Evolutionary conservation across 1,140 invertebrate genomes (phyloP), one percentile per base, ranked within the genome.

Genomic region (Drosophila simulans): DNA sequence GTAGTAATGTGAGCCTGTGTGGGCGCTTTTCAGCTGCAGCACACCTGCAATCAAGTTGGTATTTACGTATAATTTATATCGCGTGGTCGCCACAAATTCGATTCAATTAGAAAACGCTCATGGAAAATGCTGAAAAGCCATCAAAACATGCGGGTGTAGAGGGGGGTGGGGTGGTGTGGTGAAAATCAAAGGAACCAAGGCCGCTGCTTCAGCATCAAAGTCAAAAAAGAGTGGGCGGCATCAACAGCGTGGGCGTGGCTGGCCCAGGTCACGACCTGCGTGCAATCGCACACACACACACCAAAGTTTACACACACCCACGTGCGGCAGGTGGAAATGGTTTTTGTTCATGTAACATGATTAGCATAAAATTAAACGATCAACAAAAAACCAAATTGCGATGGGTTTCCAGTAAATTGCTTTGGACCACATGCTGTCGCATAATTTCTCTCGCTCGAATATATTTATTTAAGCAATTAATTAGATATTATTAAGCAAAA

Each of bases 351-450:
- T 40, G 25, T 25, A 68, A 68, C 64, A 43, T 42, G 64, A 68
- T 68, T 68, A 65, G 65, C 64, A 68, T 68, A 65, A 68, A 68
- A 68, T 68, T 68, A 68, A 68, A 68, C 64, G 59, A 68, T 68
- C 46, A 31, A 10, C 59, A 27, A 43, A 35, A 42, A 65, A 68
- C 35, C 46, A 17, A 34, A 15, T 27, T 42, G 37, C 13, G 3
- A 5, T 22, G 39, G 55, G 31, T 1, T 40, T 25, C 25, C 56
- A 58, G 35, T 42, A 52, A 64, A 51, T 42, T n/a, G 20, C 60
- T 34, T 37, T 31, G 35, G 52, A 64, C 60, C 64, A 53, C 64
- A 60, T 68, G 60, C 64, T 45, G 59, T 65, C 64, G 37, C 59
- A 65, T 35, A 65, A 37, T n/a, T 39, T 17, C 39, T n/a, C 34